Evolutionary conservation across 2,797 vertebrate species (phyloP).

Genomic region (Chromobotia macracanthus): DNA sequence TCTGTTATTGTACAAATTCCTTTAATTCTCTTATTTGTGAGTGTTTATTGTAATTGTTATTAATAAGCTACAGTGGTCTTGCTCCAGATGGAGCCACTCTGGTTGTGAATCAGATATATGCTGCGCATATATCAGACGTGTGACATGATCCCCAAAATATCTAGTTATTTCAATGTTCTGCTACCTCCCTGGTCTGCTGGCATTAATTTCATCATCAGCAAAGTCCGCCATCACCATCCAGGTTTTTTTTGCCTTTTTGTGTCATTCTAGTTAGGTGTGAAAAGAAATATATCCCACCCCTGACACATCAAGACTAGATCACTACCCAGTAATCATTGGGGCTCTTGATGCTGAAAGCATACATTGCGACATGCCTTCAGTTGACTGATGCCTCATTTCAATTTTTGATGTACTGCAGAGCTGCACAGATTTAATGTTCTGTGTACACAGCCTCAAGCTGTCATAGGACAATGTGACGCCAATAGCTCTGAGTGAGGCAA

Average conservation of each 20-base stretch:
- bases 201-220: no score
- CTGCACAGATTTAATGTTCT: neutral
- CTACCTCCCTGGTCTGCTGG: no score
- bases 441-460: neutral
- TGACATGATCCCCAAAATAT: no score
- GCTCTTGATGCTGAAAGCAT: neutral
- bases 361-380: neutral
- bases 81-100: neutral
- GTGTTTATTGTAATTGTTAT: neutral
- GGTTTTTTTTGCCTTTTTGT: no score
- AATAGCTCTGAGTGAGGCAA: neutral
- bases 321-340: neutral
- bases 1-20: conserved; percentile 14
- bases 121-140: no score
- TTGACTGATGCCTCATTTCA: neutral
- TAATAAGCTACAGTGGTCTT: neutral
- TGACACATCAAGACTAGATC: neutral
- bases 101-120: neutral
- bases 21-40: neutral
- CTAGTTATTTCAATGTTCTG: no score
- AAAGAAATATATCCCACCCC: neutral
- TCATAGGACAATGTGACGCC: neutral
- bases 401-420: neutral
- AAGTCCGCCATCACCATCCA: no score
- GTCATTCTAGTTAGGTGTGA: neutral